Evolutionary conservation across 2,113 vertebrate genomes (phyloP), one percentile per base, ranked within the genome.

Genomic region (Meles meles): DNA sequence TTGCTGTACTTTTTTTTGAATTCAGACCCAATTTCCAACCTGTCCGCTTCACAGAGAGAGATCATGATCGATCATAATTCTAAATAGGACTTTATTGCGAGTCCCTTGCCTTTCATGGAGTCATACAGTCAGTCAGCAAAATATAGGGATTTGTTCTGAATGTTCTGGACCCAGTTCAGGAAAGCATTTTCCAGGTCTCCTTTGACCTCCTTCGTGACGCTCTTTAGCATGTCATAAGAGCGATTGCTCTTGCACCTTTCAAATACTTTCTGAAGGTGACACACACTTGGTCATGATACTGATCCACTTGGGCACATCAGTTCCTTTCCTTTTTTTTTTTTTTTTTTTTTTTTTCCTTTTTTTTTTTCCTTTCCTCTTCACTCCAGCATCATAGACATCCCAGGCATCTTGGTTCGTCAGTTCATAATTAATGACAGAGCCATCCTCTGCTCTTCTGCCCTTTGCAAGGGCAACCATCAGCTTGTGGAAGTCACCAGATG

Each of bases 221-320:
- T 69, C 34, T 69, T 9, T 18, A 21, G n/a, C 18, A 3, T 37
- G 67, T 37, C 34, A 42, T 42, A 42, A 99, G 1, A 99, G 96
- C 99, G 99, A 99, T 99, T 99, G 97, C 98, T 99, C 99, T 99
- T 99, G 99, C 99, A 99, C 94, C 99, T 99, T 99, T 37, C 99
- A 96, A 99, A 99, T 47, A 99, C 99, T 99, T 99, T 99, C 97
- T 99, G 99, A 92, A 99, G 98, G 95, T 99, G 99, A 12, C 99
- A 99, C 21, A 99, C 96, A 7, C 98, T 99, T 98, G 1, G 99
- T 99, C 99, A 99, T 99, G 85, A 99, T 99, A 97, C 99, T 99
- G 98, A 99, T 99, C 99, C 99, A 99, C 79, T 99, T 99, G 29
- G 98, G 97, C 31, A 99, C 99, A 90, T 99, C 99, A 0, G 99